A percentile compares a stretch with the other conserved stretches of the same genome.
Evolutionary conservation across 2,888 invertebrate genomes (phyloP).

Genomic region (Lasioglossum lativentre): DNA sequence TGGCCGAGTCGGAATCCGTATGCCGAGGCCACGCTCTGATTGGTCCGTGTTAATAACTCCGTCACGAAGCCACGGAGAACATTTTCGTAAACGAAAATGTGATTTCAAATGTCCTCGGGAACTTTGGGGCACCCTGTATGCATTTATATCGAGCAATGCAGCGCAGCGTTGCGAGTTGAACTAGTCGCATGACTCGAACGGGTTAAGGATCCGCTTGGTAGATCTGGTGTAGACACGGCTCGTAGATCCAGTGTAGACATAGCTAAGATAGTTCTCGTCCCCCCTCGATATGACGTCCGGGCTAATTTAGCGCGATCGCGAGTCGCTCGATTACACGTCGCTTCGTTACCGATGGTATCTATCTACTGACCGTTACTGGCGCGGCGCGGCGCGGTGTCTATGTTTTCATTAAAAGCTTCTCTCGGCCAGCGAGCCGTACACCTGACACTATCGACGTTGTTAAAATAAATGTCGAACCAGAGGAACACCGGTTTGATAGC

Average conservation of each 20-base stretch:
- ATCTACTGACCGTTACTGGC: constrained; percentile 9
- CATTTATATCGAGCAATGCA: no score
- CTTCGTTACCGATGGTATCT: constrained; percentile 34
- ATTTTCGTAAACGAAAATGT: no score
- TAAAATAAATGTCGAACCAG: not conserved
- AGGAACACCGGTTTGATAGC: not conserved
- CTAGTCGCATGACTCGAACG: not conserved
- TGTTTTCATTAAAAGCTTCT: constrained; percentile 22
- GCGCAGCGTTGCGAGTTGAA: not conserved
- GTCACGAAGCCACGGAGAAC: no score
- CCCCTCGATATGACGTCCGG: constrained; percentile 17
- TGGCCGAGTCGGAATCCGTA: no score
- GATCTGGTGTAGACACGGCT: not conserved
- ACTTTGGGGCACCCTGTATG: no score
- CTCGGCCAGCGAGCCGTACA: not conserved
- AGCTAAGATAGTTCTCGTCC: not conserved
- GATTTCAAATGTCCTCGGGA: no score
- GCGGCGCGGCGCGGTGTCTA: not conserved
- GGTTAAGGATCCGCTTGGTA: not conserved
- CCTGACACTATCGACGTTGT: not conserved
- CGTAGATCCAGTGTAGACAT: not conserved
- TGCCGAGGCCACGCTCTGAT: no score
- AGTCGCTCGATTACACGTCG: constrained; percentile 17
- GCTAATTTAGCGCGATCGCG: constrained; percentile 24
- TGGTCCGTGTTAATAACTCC: no score